A percentile compares a stretch with the other conserved stretches of the same genome.
Conservation (phyloP, 92 coral and sea anemone species). For the Galaxea fascicularis region DNA sequence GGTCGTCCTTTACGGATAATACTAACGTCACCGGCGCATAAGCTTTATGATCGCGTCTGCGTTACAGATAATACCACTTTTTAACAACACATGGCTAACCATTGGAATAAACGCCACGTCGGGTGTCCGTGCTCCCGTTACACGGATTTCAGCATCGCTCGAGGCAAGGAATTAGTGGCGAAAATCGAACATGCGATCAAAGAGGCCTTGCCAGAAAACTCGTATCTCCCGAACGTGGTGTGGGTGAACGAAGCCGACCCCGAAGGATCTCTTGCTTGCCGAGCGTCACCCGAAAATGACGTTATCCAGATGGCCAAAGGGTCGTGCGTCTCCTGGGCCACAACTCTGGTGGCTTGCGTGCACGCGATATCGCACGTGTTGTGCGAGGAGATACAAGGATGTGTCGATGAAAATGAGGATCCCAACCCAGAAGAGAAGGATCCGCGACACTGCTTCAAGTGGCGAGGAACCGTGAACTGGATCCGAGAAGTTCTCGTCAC, state of each 20-base stretch:
- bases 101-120: neutral
- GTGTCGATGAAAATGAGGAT: neutral
- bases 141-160: slow-evolving; percentile 2
- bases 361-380: slow-evolving; percentile 3
- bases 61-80: too few species aligned
- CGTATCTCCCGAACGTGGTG: neutral
- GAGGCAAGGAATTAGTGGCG: neutral
- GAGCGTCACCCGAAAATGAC: neutral
- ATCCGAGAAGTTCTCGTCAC: too few species aligned
- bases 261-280: neutral
- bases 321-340: slow-evolving; percentile 10
- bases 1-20: too few species aligned
- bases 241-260: neutral
- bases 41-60: too few species aligned
- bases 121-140: neutral
- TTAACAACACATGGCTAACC: too few species aligned
- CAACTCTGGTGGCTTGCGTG: slow-evolving; percentile 16
- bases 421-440: too few species aligned
- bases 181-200: neutral
- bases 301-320: neutral
- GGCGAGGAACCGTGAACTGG: too few species aligned
- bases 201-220: neutral
- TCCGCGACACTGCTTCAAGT: too few species aligned
- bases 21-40: too few species aligned
- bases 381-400: neutral